Conservation (phyloP, 1,140 invertebrate species). For the Panagrolaimus sp. region DNA sequence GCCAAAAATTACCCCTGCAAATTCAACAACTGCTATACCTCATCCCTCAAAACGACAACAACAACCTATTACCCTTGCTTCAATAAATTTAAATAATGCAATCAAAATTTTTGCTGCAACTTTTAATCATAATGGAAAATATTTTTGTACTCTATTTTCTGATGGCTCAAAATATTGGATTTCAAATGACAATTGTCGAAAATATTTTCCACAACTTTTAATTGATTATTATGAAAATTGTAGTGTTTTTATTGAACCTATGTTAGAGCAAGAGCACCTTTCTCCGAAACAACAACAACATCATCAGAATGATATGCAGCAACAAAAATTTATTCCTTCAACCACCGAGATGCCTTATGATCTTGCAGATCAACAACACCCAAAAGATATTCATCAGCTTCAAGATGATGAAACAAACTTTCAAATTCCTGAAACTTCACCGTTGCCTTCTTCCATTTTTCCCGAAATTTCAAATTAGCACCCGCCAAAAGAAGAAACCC, state of each 20-base stretch:
- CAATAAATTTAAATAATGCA: neutral
- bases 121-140: neutral
- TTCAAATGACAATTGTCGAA: neutral
- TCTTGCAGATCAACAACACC: too few relatives aligned
- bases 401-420: neutral
- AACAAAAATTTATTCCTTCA: too few relatives aligned
- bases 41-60: too few relatives aligned
- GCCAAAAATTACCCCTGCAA: too few relatives aligned
- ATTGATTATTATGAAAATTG: conserved; percentile 2
- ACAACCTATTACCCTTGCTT: too few relatives aligned
- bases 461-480: neutral
- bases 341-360: too few relatives aligned
- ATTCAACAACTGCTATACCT: too few relatives aligned
- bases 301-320: too few relatives aligned
- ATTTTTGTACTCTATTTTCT: neutral
- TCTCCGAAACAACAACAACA: too few relatives aligned
- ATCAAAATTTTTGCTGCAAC: neutral
- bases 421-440: neutral
- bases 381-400: too few relatives aligned
- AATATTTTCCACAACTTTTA: neutral
- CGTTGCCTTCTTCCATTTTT: neutral
- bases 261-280: neutral
- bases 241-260: neutral
- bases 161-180: neutral
- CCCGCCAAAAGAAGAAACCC: neutral